phyloP scores from a whole-genome alignment of 2,113 vertebrate species.

The Apistogramma diplotaenia region DNA sequence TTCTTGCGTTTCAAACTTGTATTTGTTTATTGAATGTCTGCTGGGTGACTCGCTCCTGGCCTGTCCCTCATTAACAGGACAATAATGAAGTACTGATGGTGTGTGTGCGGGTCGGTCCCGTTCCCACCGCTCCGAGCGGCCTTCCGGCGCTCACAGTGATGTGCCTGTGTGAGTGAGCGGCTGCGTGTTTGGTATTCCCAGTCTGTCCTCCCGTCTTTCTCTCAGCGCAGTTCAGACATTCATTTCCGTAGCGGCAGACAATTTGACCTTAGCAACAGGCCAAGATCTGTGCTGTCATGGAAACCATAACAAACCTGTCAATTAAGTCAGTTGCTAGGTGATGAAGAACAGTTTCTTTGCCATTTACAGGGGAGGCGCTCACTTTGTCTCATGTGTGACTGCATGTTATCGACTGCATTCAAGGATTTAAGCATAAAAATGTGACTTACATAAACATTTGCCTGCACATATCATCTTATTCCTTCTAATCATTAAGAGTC shows the following conservation, averaged over 20 bases:
- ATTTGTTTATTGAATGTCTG: neutral
- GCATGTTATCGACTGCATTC: neutral
- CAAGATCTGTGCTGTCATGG: conserved; percentile 56
- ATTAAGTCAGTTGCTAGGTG: conserved; percentile 48
- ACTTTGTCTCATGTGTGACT: neutral
- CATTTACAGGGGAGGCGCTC: neutral
- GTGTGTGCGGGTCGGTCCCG: neutral
- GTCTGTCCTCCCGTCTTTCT: neutral
- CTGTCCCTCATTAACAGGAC: no score
- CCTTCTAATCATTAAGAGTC: neutral
- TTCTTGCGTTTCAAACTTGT: neutral
- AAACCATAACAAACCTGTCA: conserved; percentile 56
- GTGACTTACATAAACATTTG: neutral
- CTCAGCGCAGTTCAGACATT: conserved; percentile 21
- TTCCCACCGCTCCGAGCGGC: neutral
- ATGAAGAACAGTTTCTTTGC: conserved; percentile 19
- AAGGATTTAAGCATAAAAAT: neutral
- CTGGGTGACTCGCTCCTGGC: neutral
- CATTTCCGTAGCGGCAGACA: conserved; percentile 45
- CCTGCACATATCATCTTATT: no score
- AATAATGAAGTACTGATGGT: neutral
- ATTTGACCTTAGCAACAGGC: conserved; percentile 58
- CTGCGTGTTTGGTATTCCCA: neutral
- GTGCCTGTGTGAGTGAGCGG: neutral
- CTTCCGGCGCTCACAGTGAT: neutral